phyloP scores from a whole-genome alignment of 2,113 vertebrate species.

The Glaucomys volans region DNA sequence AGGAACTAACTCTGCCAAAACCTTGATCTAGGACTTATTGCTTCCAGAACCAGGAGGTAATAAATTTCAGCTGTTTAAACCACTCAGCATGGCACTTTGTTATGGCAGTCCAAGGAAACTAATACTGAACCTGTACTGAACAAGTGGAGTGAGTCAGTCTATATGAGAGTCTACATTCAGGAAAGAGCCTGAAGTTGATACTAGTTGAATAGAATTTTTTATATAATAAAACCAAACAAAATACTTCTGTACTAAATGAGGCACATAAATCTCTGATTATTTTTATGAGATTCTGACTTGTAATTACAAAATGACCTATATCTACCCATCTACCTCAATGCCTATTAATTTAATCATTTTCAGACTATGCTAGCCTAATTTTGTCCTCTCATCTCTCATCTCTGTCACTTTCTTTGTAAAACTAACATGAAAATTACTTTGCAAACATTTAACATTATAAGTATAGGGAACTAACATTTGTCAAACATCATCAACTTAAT shows the following conservation, averaged over 20 bases:
- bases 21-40: neutral
- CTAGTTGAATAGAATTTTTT: neutral
- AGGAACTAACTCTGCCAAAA: neutral
- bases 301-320: neutral
- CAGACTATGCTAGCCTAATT: neutral
- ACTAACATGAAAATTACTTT: neutral
- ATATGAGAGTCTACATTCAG: neutral
- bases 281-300: slow-evolving; percentile 15
- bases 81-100: neutral
- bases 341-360: neutral
- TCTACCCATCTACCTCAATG: neutral
- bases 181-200: neutral
- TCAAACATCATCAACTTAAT: neutral
- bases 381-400: neutral
- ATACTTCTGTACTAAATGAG: neutral
- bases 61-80: neutral
- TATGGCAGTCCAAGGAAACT: neutral
- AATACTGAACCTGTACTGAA: neutral
- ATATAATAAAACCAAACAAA: neutral
- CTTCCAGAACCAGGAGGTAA: neutral
- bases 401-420: slow-evolving; percentile 1
- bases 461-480: neutral
- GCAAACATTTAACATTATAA: neutral
- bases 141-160: neutral
- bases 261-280: neutral